Base-by-base conservation (phyloP, 2,113 vertebrate genomes). In the Myotis brandtii region DNA sequence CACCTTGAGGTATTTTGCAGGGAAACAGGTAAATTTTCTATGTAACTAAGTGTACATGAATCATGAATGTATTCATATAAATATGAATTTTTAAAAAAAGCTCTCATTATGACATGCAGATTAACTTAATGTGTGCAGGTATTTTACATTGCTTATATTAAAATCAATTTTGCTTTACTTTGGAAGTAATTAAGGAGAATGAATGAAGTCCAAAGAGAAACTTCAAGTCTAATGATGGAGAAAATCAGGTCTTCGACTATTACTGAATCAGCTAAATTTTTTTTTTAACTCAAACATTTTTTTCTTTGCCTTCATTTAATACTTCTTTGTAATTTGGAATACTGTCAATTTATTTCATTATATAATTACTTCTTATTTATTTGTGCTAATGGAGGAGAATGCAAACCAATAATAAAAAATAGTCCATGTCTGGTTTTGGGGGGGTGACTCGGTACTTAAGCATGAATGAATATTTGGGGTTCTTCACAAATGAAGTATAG, bases 141-240 rank as follows among this genome's bases (percentile, higher is more conserved):
- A 69, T 93, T 95, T 97, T 91, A 73, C 34, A 16, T 86, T n/a
- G 67, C 67, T 73, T 97, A 62, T 95, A 43, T 94, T 94, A 83
- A 86, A 95, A 79, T 82, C 21, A 79, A 91, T 27, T 90, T 91
- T 73, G 25, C 50, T 91, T 95, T 93, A 81, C 66, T 91, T 97
- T 89, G 82, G 93, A 92, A n/a, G 18, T 95, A 70, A 94, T 66
- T 81, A 92, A 92, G 54, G 23, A 95, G 50, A 89, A 84, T 87
- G 62, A 76, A 76, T 83, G 16, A 82, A 89, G 64, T 70, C 17
- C 66, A 64, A 85, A 89, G 54, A 93, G 73, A 95, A 95, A 93
- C 91, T 92, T 96, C 32, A 76, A 50, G 62, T 46, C 59, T 85
- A 83, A 21, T 82, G 40, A 72, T 81, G 75, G 80, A 72, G 46